Evolutionary conservation across 2,888 invertebrate genomes (phyloP).

Genomic region (Germaria angustata): DNA sequence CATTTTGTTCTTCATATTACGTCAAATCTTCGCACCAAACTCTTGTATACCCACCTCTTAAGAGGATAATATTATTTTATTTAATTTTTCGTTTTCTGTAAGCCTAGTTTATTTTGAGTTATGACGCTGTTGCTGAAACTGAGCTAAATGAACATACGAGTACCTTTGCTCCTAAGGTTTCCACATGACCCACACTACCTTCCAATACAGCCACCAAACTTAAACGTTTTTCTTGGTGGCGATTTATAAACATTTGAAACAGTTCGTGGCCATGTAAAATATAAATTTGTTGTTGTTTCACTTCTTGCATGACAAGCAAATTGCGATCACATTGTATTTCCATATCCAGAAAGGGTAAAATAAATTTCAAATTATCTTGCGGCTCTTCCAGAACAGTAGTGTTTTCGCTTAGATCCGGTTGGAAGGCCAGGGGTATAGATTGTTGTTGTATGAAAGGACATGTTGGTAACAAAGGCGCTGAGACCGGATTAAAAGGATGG

Average conservation of each 20-base stretch:
- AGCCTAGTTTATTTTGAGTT: too few relatives aligned
- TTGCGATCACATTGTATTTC: conserved; percentile 71
- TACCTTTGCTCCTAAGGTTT: conserved; percentile 71
- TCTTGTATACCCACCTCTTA: too few relatives aligned
- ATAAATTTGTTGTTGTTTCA: conserved; percentile 71
- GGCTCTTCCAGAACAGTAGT: not conserved
- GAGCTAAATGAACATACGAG: too few relatives aligned
- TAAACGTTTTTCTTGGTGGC: conserved; percentile 71
- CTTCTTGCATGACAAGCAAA: conserved; percentile 72
- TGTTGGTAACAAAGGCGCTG: conserved; percentile 1
- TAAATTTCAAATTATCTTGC: conserved; percentile 70
- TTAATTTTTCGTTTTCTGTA: too few relatives aligned
- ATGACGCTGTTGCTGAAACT: too few relatives aligned
- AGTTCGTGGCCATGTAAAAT: conserved; percentile 76
- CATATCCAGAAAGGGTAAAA: conserved; percentile 76
- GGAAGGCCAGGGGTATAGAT: not conserved
- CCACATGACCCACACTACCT: conserved; percentile 69
- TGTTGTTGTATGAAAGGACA: not conserved
- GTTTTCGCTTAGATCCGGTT: not conserved
- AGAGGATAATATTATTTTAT: too few relatives aligned
- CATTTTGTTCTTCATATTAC: too few relatives aligned
- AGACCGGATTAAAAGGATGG: conserved; percentile 30
- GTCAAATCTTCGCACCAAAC: too few relatives aligned
- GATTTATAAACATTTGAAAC: conserved; percentile 72
- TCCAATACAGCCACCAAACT: conserved; percentile 71